These are phyloP conservation scores for Spicauda simplicius DNA, from an alignment of 2,888 invertebrate species.

Conservation along the genomic window DNA sequence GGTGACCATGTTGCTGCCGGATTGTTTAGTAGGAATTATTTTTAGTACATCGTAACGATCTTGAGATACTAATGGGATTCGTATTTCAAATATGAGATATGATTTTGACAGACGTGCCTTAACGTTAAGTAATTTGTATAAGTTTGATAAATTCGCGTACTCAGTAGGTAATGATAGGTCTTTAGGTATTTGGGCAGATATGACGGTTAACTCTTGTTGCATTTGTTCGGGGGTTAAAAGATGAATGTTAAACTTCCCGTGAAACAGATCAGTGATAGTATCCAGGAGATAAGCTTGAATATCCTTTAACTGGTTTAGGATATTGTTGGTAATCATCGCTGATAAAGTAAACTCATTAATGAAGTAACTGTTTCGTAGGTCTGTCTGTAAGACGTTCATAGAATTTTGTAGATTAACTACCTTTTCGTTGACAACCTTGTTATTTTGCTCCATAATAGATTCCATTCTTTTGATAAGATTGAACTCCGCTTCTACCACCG, in stretches of 20 bases:
- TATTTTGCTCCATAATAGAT: too few species aligned
- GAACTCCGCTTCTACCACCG: too few species aligned
- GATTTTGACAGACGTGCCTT: neutral
- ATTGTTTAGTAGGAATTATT: too few species aligned
- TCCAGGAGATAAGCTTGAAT: slow-evolving; percentile 9
- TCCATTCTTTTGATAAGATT: too few species aligned
- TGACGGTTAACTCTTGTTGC: slow-evolving; percentile 4
- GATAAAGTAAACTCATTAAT: too few species aligned
- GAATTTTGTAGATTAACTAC: too few species aligned
- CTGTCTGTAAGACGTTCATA: too few species aligned
- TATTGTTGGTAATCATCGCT: neutral
- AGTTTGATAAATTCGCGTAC: neutral
- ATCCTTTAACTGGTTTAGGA: neutral
- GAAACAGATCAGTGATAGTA: slow-evolving; percentile 8
- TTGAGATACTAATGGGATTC: too few species aligned
- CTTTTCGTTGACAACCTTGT: too few species aligned
- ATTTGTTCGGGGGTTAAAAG: slow-evolving; percentile 14
- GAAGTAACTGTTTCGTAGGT: too few species aligned
- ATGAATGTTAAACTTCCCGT: slow-evolving; percentile 13
- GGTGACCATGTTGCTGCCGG: too few species aligned
- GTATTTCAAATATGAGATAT: slow-evolving; percentile 37
- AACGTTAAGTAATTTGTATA: neutral
- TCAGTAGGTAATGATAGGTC: slow-evolving; percentile 3
- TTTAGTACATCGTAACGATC: too few species aligned
- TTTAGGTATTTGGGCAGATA: slow-evolving; percentile 14